phyloP scores from a whole-genome alignment of 2,113 vertebrate species.

The Sisor rabdophorus region DNA sequence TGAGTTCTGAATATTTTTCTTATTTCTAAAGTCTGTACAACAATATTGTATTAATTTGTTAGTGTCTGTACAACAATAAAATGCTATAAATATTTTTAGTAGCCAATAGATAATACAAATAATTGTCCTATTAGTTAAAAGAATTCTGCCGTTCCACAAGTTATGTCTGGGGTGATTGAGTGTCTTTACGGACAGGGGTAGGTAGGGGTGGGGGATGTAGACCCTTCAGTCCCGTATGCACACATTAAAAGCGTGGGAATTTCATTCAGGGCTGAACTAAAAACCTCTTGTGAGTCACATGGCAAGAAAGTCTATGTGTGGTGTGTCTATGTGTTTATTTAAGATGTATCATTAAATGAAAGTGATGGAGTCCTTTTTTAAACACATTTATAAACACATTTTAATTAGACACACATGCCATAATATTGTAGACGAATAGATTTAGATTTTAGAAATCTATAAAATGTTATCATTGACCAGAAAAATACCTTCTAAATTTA shows the following conservation, averaged over 20 bases:
- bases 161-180: slow-evolving; percentile 48
- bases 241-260: slow-evolving; percentile 74
- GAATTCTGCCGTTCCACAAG: slow-evolving; percentile 24
- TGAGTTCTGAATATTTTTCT: not conserved
- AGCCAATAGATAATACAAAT: too few species aligned
- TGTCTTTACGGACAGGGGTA: slow-evolving; percentile 52
- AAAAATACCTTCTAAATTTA: not conserved
- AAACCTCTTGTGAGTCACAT: slow-evolving; percentile 71
- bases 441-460: not conserved
- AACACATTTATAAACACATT: slow-evolving; percentile 15
- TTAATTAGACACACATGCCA: not conserved
- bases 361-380: slow-evolving; percentile 45
- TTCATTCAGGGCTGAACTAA: slow-evolving; percentile 67
- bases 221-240: slow-evolving; percentile 64
- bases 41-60: not conserved
- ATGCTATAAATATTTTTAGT: not conserved
- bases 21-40: not conserved
- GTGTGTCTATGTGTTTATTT: slow-evolving; percentile 48
- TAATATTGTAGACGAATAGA: not conserved
- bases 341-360: slow-evolving; percentile 39
- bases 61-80: not conserved
- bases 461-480: not conserved
- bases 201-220: slow-evolving; percentile 26
- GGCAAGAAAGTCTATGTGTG: slow-evolving; percentile 64
- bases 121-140: too few species aligned